Percentiles rank a stretch among this genome's conserved stretches.
Conservation (phyloP, 2,888 invertebrate genomes). For the Troides aeacus region DNA sequence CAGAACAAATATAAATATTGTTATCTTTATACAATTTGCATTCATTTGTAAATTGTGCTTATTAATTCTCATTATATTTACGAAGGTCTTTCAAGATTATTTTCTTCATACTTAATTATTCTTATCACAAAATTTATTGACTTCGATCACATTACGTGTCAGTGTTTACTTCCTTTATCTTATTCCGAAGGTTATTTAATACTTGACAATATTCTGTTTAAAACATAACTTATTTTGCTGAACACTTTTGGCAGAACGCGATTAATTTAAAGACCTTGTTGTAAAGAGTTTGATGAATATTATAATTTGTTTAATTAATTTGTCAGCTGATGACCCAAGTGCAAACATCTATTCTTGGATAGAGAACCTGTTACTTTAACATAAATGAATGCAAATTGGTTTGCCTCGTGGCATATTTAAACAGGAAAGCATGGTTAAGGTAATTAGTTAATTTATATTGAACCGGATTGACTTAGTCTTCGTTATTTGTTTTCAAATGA, state of each 20-base stretch:
- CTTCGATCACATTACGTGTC: background rate
- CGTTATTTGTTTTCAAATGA: background rate
- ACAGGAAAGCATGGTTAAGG: conserved; percentile 32
- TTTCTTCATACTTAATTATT: background rate
- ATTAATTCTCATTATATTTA: background rate
- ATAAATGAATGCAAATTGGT: conserved; percentile 37
- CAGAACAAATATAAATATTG: no score
- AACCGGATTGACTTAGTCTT: conserved; percentile 6
- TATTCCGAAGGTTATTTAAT: background rate
- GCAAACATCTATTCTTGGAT: conserved; percentile 21
- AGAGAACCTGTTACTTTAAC: conserved; percentile 28
- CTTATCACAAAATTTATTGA: background rate
- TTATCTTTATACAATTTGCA: no score
- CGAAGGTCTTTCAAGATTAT: background rate
- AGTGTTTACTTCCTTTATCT: background rate
- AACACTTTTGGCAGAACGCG: background rate
- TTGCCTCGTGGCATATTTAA: conserved; percentile 31
- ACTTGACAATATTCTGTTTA: background rate
- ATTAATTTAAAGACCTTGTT: background rate
- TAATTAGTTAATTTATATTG: conserved; percentile 20
- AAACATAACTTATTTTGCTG: background rate
- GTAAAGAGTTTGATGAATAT: background rate
- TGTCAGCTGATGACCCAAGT: conserved; percentile 20
- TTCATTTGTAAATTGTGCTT: no score
- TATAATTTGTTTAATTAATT: conserved; percentile 12